A percentile compares a stretch with the other conserved stretches of the same genome.
Conservation (phyloP, 2,797 vertebrate genomes). For the Diglossa cyanea region DNA sequence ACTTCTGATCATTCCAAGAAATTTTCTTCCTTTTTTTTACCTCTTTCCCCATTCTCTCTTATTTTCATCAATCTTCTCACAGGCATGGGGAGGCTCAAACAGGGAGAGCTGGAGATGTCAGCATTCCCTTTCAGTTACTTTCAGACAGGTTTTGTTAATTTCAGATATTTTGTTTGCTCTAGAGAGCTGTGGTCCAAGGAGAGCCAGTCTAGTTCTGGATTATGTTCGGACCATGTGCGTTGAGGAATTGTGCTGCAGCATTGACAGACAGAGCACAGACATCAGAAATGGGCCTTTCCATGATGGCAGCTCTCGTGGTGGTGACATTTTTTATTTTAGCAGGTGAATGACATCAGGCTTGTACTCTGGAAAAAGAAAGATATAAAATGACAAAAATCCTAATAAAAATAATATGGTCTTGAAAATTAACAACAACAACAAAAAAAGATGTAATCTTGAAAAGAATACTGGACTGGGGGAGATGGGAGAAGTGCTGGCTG, state of each 20-base stretch:
- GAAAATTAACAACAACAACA: background rate
- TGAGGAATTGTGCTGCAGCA: background rate
- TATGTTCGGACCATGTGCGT: background rate
- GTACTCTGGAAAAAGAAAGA: background rate
- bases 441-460: background rate
- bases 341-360: background rate
- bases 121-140: background rate
- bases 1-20: background rate
- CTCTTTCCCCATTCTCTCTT: background rate
- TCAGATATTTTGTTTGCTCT: background rate
- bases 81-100: background rate
- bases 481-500: background rate
- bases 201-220: background rate
- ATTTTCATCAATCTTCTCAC: background rate
- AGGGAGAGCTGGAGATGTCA: background rate
- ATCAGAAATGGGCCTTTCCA: background rate
- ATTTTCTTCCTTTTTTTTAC: background rate
- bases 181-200: background rate
- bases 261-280: fast-evolving
- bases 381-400: background rate
- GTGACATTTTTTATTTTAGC: background rate
- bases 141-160: background rate
- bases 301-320: fast-evolving
- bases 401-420: background rate
- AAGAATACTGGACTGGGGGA: background rate